Percentiles rank a stretch among this genome's conserved stretches.
phyloP scores from a whole-genome alignment of 92 coral and sea anemone species.

The Ricordea florida region DNA sequence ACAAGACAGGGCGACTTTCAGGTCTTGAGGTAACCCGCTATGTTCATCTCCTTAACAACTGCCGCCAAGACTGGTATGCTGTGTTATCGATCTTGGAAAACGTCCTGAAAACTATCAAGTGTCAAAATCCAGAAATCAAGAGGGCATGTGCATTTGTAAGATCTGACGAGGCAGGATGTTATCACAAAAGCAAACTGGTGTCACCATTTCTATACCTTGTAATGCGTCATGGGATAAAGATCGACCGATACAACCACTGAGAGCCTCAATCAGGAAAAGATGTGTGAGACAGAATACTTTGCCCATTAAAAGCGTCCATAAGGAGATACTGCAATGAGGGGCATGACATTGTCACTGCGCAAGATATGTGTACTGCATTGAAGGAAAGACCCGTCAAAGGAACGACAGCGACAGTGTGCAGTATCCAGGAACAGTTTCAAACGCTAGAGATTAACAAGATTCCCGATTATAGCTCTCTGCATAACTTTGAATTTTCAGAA shows the following conservation, averaged over 20 bases:
- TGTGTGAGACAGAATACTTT: constrained; percentile 41
- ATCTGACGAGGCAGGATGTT: constrained; percentile 59
- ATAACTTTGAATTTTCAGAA: constrained; percentile 36
- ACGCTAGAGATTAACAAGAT: constrained; percentile 34
- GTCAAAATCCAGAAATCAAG: background rate
- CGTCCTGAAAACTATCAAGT: background rate
- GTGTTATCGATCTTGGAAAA: constrained; percentile 38
- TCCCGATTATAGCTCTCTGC: constrained; percentile 24
- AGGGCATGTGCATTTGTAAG: constrained; percentile 10
- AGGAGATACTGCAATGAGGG: constrained; percentile 32
- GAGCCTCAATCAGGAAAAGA: constrained; percentile 48
- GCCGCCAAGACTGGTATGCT: constrained; percentile 58
- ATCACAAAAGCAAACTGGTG: constrained; percentile 41
- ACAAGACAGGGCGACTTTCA: constrained; percentile 9
- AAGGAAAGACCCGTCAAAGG: constrained; percentile 51
- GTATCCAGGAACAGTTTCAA: constrained; percentile 31
- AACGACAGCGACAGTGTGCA: constrained; percentile 41
- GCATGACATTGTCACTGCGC: constrained; percentile 47
- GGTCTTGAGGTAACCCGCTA: constrained; percentile 38
- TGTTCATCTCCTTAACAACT: constrained; percentile 55
- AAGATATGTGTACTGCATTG: constrained; percentile 36
- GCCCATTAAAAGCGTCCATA: constrained; percentile 36
- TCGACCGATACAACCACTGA: constrained; percentile 41
- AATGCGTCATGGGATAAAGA: constrained; percentile 21
- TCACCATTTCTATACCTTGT: constrained; percentile 43